Evolutionary conservation across 2,888 invertebrate species (phyloP).

Genomic region (Prosopocoilus inquinatus): DNA sequence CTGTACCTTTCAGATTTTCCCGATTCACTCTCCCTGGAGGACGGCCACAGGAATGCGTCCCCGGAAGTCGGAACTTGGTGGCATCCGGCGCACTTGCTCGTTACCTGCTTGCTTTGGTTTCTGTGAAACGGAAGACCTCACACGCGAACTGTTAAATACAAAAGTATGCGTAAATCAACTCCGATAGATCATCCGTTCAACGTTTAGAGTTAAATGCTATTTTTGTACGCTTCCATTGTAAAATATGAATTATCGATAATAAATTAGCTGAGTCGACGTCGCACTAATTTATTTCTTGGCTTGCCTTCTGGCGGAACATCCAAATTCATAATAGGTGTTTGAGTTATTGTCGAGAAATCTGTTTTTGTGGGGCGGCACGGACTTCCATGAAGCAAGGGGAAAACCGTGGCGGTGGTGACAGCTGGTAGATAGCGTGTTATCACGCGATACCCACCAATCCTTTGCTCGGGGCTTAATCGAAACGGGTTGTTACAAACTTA

Average conservation of each 20-base stretch:
- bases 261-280: constrained; percentile 4
- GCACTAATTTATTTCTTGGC: background rate
- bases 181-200: constrained; percentile 4
- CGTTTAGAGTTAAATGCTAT: constrained; percentile 26
- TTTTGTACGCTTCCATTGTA: constrained; percentile 29
- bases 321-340: constrained; percentile 20
- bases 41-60: constrained; percentile 12
- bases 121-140: constrained; percentile 6
- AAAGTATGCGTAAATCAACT: constrained; percentile 1
- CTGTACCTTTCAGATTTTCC: constrained; percentile 20
- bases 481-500: constrained; percentile 29
- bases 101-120: constrained; percentile 14
- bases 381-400: constrained; percentile 11
- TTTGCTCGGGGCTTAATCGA: constrained; percentile 14
- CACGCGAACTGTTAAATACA: constrained; percentile 1
- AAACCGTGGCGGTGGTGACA: constrained; percentile 33
- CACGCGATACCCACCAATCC: constrained; percentile 29
- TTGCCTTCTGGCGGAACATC: constrained; percentile 11
- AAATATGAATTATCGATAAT: constrained; percentile 1
- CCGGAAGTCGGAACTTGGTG: constrained; percentile 5
- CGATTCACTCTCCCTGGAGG: constrained; percentile 25
- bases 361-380: constrained; percentile 3
- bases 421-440: constrained; percentile 33
- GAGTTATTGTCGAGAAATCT: constrained; percentile 16
- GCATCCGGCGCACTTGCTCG: constrained; percentile 9